These are phyloP conservation scores for Coptodon bakossiorum DNA, from an alignment of 2,113 vertebrate genomes.

Conservation along the genomic window DNA sequence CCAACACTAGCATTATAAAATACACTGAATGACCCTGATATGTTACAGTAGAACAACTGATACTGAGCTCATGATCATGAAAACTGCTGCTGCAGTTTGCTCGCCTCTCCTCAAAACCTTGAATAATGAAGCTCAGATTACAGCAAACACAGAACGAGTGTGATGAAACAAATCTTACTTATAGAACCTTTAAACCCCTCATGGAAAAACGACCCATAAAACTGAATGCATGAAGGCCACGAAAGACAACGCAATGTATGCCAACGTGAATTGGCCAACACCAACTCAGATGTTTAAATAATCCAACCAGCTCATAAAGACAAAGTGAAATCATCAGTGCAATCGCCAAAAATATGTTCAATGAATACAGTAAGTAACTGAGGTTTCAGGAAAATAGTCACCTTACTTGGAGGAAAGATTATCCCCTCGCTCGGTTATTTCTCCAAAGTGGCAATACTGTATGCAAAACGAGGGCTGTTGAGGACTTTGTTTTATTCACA, in stretches of 20 bases:
- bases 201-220: background rate
- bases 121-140: background rate
- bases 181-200: background rate
- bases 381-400: background rate
- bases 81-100: background rate
- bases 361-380: background rate
- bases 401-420: background rate
- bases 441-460: background rate
- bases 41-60: background rate
- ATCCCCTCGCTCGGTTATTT: background rate
- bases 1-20: background rate
- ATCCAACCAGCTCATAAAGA: background rate
- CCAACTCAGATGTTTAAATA: background rate
- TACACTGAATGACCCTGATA: background rate
- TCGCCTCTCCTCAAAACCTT: background rate
- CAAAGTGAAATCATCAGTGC: background rate
- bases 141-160: background rate
- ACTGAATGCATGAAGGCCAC: background rate
- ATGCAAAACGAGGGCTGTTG: background rate
- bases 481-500: background rate
- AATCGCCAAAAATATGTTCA: background rate
- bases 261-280: background rate
- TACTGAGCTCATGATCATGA: background rate
- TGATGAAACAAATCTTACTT: background rate
- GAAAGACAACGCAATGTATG: background rate